phyloP scores from a whole-genome alignment of 23 tunicate species.

The Diplosoma virens region DNA sequence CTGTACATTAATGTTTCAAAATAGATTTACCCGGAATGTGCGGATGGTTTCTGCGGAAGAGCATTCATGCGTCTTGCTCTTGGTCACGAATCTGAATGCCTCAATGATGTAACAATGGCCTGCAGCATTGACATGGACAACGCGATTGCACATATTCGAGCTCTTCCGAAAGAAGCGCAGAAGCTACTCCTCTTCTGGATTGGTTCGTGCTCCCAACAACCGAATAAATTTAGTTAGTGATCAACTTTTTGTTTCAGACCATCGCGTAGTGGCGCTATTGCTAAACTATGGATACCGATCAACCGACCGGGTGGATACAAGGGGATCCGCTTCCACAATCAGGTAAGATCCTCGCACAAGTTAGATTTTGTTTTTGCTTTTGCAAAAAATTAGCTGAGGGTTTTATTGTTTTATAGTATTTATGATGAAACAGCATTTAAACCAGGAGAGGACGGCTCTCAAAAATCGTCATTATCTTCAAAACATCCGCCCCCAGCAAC shows the following conservation, averaged over 20 bases:
- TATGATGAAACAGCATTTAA: slow-evolving; percentile 61
- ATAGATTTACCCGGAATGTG: slow-evolving; percentile 63
- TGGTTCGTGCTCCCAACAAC: slow-evolving; percentile 22
- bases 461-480: slow-evolving; percentile 57
- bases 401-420: no score
- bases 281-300: slow-evolving; percentile 71
- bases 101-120: slow-evolving; percentile 60
- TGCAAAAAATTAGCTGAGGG: no score
- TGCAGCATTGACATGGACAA: slow-evolving; percentile 61
- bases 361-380: no score
- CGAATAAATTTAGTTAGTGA: not conserved
- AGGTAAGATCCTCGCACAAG: slow-evolving; percentile 23
- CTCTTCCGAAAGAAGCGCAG: slow-evolving; percentile 80
- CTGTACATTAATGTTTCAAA: not conserved
- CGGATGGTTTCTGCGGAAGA: slow-evolving; percentile 75
- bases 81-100: slow-evolving; percentile 77
- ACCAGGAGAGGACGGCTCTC: slow-evolving; percentile 46
- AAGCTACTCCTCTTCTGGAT: slow-evolving; percentile 72
- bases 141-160: slow-evolving; percentile 60
- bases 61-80: slow-evolving; percentile 82
- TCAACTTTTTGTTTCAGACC: slow-evolving; percentile 30
- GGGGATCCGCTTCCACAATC: slow-evolving; percentile 73
- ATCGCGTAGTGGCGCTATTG: slow-evolving; percentile 63
- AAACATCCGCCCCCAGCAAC: slow-evolving; percentile 22
- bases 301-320: slow-evolving; percentile 37